Evolutionary conservation across 2,888 invertebrate genomes (phyloP).

Genomic region (Plemyria rubiginata): DNA sequence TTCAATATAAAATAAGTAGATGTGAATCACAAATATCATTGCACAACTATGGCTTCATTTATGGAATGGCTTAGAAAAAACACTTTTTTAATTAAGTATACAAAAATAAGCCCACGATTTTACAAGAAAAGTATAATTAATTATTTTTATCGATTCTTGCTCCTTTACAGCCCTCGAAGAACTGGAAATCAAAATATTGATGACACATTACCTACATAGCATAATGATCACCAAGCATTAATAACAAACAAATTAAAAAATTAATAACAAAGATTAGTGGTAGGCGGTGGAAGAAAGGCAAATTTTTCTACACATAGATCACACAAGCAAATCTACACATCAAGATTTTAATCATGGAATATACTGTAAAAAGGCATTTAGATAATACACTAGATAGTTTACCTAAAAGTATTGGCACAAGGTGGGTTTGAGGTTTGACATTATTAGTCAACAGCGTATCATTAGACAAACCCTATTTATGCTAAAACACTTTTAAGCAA

Average conservation of each 20-base stretch:
- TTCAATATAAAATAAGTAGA: conserved; percentile 37
- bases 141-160: conserved; percentile 31
- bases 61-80: conserved; percentile 69
- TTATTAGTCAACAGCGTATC: neutral
- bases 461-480: neutral
- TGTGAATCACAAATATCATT: conserved; percentile 48
- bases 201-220: conserved; percentile 7
- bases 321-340: conserved; percentile 25
- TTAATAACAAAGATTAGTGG: neutral
- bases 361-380: neutral
- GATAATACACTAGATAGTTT: neutral
- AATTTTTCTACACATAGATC: conserved; percentile 13
- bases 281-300: neutral
- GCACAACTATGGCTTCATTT: conserved; percentile 41
- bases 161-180: conserved; percentile 63
- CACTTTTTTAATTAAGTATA: conserved; percentile 42
- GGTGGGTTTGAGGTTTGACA: neutral
- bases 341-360: conserved; percentile 15
- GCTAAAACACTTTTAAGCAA: neutral
- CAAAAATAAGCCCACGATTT: conserved; percentile 46
- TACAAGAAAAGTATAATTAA: conserved; percentile 5
- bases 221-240: neutral
- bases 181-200: conserved; percentile 63
- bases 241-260: neutral
- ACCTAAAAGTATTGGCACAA: neutral